These are phyloP conservation scores for Mactra quadrangularis DNA, from an alignment of 1,140 invertebrate species.

Conservation along the genomic window DNA sequence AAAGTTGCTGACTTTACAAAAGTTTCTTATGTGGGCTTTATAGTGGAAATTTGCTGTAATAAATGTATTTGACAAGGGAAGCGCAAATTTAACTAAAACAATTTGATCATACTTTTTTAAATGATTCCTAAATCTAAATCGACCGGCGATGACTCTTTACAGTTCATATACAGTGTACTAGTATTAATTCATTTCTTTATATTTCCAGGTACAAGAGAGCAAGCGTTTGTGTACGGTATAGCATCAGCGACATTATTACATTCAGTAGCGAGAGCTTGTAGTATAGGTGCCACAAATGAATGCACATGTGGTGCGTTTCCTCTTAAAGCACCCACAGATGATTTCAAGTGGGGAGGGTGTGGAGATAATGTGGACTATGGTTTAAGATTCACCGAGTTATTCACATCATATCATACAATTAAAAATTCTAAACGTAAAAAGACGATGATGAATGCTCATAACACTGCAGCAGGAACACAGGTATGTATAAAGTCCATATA, in stretches of 20 bases:
- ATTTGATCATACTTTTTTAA: too few species aligned
- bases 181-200: too few species aligned
- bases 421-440: conserved; percentile 82
- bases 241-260: conserved; percentile 90
- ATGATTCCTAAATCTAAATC: too few species aligned
- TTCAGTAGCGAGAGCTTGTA: conserved; percentile 89
- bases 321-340: conserved; percentile 80
- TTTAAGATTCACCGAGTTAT: conserved; percentile 86
- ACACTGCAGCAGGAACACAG: conserved; percentile 84
- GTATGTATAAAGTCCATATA: too few species aligned
- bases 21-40: too few species aligned
- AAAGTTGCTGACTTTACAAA: too few species aligned
- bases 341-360: conserved; percentile 89
- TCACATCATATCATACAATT: conserved; percentile 84
- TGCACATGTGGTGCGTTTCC: conserved; percentile 87
- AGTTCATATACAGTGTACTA: too few species aligned
- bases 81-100: too few species aligned
- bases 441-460: conserved; percentile 87
- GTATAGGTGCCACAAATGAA: conserved; percentile 88
- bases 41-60: too few species aligned
- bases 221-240: conserved; percentile 91
- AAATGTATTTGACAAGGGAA: too few species aligned
- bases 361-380: conserved; percentile 88
- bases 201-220: conserved; percentile 90
- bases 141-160: too few species aligned